Evolutionary conservation across 1,140 invertebrate genomes (phyloP).

Genomic region (Pararge aegeria): DNA sequence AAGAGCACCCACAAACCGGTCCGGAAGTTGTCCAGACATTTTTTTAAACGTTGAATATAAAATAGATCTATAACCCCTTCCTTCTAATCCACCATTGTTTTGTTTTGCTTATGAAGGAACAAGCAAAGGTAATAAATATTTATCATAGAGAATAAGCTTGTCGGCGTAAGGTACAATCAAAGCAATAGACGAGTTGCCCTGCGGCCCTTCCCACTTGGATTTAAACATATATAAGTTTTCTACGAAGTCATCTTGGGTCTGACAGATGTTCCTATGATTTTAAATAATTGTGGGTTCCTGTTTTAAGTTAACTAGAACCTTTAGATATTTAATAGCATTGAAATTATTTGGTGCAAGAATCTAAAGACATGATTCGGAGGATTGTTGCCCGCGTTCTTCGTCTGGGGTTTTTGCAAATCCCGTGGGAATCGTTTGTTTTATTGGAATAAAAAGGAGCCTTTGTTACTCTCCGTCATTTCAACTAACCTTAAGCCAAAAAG

Average conservation of each 20-base stretch:
- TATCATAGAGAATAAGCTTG: slow-evolving; percentile 68
- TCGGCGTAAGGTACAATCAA: slow-evolving; percentile 75
- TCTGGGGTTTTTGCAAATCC: no score
- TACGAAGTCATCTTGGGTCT: slow-evolving; percentile 30
- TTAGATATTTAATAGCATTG: not conserved
- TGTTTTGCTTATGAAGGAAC: slow-evolving; percentile 29
- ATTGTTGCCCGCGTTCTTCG: no score
- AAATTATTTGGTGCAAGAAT: not conserved
- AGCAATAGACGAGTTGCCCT: slow-evolving; percentile 49
- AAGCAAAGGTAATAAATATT: slow-evolving; percentile 57
- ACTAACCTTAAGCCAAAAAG: no score
- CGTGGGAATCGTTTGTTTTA: no score
- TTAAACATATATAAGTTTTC: slow-evolving; percentile 43
- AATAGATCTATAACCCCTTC: not conserved
- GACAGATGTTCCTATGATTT: slow-evolving; percentile 13
- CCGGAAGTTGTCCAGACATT: not conserved
- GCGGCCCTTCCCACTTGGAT: slow-evolving; percentile 60
- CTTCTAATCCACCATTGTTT: slow-evolving; percentile 27
- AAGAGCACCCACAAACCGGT: no score
- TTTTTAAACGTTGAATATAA: not conserved
- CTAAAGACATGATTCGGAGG: no score
- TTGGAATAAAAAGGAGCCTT: no score
- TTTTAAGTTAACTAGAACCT: not conserved
- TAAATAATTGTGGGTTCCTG: slow-evolving; percentile 17
- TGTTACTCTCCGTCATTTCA: no score